phyloP scores from a whole-genome alignment of 2,113 vertebrate genomes.

The Isichthys henryi region DNA sequence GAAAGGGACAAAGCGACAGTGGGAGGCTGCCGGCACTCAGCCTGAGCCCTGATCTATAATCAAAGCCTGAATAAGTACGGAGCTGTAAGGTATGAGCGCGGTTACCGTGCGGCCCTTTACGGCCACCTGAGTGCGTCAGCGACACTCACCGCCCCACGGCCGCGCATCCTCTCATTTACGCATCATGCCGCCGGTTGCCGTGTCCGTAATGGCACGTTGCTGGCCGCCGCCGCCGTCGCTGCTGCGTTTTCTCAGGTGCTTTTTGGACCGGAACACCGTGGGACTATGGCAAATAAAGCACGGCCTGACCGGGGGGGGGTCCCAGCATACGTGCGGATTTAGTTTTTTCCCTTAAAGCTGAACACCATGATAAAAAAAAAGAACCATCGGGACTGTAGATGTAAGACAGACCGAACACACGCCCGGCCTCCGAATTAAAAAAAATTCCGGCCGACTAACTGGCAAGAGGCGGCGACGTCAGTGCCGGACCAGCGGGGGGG shows the following conservation, averaged over 20 bases:
- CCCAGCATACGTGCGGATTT: background rate
- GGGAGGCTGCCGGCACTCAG: background rate
- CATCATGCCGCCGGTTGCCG: background rate
- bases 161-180: background rate
- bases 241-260: background rate
- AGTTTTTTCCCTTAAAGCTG: background rate
- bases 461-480: background rate
- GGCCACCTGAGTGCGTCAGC: background rate
- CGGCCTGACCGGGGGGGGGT: background rate
- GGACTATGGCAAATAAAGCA: slow-evolving; percentile 47
- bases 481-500: background rate
- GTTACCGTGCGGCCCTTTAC: background rate
- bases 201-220: background rate
- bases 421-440: background rate
- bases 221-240: background rate
- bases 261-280: slow-evolving; percentile 42
- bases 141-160: slow-evolving; percentile 1
- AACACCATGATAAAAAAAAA: background rate
- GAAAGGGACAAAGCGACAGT: background rate
- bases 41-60: slow-evolving; percentile 1
- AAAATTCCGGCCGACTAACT: background rate
- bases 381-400: slow-evolving; percentile 16
- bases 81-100: background rate
- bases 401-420: background rate
- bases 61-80: slow-evolving; percentile 4